These are phyloP conservation scores for Caenorhabditis virilis DNA, from an alignment of 2,888 invertebrate species.

Conservation along the genomic window DNA sequence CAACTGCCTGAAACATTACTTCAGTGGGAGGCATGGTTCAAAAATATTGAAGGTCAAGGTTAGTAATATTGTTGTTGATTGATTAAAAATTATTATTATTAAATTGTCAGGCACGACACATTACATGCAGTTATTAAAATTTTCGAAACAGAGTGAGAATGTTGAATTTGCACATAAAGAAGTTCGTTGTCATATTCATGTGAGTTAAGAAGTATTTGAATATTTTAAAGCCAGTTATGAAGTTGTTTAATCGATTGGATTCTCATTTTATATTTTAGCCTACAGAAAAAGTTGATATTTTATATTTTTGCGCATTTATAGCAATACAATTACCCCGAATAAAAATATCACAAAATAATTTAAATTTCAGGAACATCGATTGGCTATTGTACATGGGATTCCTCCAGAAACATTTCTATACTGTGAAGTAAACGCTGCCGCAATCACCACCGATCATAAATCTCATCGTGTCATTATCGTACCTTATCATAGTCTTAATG, in stretches of 20 bases:
- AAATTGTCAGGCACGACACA: constrained; percentile 30
- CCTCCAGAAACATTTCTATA: constrained; percentile 38
- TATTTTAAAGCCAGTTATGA: neutral
- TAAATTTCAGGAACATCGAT: constrained; percentile 36
- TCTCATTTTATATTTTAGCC: neutral
- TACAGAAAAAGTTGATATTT: neutral
- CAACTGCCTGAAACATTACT: constrained; percentile 41
- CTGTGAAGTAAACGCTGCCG: constrained; percentile 20
- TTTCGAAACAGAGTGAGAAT: constrained; percentile 28
- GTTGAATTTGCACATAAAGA: constrained; percentile 34
- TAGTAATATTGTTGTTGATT: constrained; percentile 12
- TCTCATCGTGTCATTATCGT: constrained; percentile 22
- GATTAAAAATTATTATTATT: neutral
- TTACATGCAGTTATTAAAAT: constrained; percentile 41
- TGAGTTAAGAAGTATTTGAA: constrained; percentile 15
- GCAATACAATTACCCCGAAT: too few relatives aligned
- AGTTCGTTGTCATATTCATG: constrained; percentile 47
- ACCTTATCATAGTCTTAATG: constrained; percentile 9
- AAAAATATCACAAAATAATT: too few relatives aligned
- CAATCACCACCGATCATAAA: constrained; percentile 18
- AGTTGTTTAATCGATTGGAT: too few relatives aligned
- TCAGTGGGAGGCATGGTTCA: constrained; percentile 50
- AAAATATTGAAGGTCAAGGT: constrained; percentile 45
- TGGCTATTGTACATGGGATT: constrained; percentile 38
- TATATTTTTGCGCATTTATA: neutral